Evolutionary conservation across 2,888 invertebrate species (phyloP).

Genomic region (Cantharis rustica): DNA sequence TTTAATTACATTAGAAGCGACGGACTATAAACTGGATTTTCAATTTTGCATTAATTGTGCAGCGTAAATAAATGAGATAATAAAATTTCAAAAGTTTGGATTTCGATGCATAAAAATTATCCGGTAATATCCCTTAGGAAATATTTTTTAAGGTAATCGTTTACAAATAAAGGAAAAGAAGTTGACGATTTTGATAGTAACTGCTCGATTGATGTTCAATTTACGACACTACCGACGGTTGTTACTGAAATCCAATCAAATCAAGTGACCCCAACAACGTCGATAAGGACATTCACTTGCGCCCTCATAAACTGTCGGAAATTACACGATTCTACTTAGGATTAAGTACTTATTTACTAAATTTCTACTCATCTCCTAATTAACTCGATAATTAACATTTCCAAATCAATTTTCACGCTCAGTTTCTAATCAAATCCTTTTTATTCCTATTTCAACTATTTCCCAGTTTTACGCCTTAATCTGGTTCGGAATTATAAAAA

Average conservation of each 20-base stretch:
- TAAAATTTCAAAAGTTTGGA: constrained; percentile 14
- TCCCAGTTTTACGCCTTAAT: neutral
- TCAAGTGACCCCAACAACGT: constrained; percentile 48
- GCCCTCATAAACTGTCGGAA: constrained; percentile 51
- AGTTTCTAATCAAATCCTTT: neutral
- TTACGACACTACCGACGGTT: constrained; percentile 51
- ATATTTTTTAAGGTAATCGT: constrained; percentile 21
- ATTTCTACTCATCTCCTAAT: constrained; percentile 43
- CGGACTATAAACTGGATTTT: constrained; percentile 26
- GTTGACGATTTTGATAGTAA: constrained; percentile 44
- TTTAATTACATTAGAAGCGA: constrained; percentile 39
- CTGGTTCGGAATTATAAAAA: too few relatives aligned
- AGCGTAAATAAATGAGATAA: neutral
- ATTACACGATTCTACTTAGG: constrained; percentile 50
- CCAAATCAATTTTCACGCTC: neutral
- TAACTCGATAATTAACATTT: constrained; percentile 6
- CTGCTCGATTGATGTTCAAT: constrained; percentile 49
- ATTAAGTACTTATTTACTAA: constrained; percentile 47
- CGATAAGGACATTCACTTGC: constrained; percentile 43
- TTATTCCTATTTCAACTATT: neutral
- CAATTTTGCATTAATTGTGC: constrained; percentile 38
- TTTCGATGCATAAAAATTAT: constrained; percentile 24
- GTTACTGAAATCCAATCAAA: constrained; percentile 53
- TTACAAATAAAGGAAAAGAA: constrained; percentile 38
- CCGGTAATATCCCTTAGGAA: constrained; percentile 30